These are phyloP conservation scores for Eledona agricola DNA, from an alignment of 2,888 invertebrate genomes.

Conservation along the genomic window DNA sequence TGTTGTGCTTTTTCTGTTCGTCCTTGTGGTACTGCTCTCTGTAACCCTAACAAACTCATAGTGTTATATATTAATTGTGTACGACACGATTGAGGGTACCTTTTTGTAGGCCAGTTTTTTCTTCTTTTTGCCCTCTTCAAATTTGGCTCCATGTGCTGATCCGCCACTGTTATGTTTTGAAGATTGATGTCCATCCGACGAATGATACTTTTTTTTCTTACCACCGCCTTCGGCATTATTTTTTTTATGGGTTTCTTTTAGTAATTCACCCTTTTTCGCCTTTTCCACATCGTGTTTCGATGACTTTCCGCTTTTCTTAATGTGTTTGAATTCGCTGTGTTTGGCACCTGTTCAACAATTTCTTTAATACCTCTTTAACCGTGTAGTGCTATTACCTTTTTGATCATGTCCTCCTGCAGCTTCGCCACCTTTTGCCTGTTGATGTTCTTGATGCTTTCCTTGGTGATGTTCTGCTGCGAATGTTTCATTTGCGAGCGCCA, in stretches of 20 bases:
- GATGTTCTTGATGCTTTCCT: slow-evolving; percentile 12
- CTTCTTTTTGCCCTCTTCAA: slow-evolving; percentile 51
- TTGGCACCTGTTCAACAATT: slow-evolving; percentile 36
- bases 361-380: slow-evolving; percentile 3
- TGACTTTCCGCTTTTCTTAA: slow-evolving; percentile 47
- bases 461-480: slow-evolving; percentile 14
- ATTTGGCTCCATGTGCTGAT: slow-evolving; percentile 54
- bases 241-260: slow-evolving; percentile 51
- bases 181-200: slow-evolving; percentile 49
- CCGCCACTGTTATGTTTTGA: slow-evolving; percentile 51
- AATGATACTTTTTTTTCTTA: slow-evolving; percentile 54
- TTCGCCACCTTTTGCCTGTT: slow-evolving; percentile 18
- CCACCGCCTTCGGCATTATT: slow-evolving; percentile 55
- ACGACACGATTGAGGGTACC: no score
- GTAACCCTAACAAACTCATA: slow-evolving; percentile 57
- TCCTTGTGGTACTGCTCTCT: slow-evolving; percentile 62
- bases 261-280: slow-evolving; percentile 52
- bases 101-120: slow-evolving; percentile 51
- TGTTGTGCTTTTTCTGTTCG: slow-evolving; percentile 61
- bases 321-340: slow-evolving; percentile 43
- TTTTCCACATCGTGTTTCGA: slow-evolving; percentile 55
- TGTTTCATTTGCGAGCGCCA: slow-evolving; percentile 11
- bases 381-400: slow-evolving; percentile 24
- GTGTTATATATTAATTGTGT: slow-evolving; percentile 4
- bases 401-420: slow-evolving; percentile 23